Evolutionary conservation across 2,888 invertebrate genomes (phyloP), one percentile per base, ranked within the genome.

Genomic region (Zele albiditarsus): DNA sequence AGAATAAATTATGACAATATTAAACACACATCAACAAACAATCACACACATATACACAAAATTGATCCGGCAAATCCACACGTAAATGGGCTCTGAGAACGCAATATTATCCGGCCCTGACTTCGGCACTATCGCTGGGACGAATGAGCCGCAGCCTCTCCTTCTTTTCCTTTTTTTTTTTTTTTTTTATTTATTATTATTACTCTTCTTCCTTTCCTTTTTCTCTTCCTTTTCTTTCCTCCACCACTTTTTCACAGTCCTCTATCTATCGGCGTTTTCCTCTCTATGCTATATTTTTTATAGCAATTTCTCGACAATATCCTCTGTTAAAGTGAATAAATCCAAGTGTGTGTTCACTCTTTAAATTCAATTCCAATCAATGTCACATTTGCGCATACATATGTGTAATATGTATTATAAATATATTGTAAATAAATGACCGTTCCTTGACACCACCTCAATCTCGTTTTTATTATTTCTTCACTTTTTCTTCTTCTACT

Each of bases 101-200:
- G 78, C 74, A 73, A 78, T 67, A 69, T 80, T 76, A 79, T 80
- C 80, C 83, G 82, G 82, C 81, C 84, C 83, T 88, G 87, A 81
- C 81, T 81, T 79, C 78, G 79, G 71, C 20, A 53, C 53, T 53
- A 53, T 20, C 23, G 53, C 53, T 53, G 53, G 53, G 53, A 74
- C 77, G 78, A 77, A 72, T 76, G 76, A 63, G 74, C 74, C 81
- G 71, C 53, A 77, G 72, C 72, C 78, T 80, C 75, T 78, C 77
- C 63, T 74, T 77, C 67, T 77, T 78, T 74, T 78, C 71, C 74
- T 77, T 79, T 77, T 38, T 28, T 46, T 20, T 49, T 68, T 66
- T 38, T 38, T 38, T 12, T 38, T 38, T 12, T 38, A 12, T 0
- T 38, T 38, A n/a, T n/a, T n/a, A n/a, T n/a, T n/a, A 38, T 38